These are phyloP conservation scores for Troilus luridus DNA, from an alignment of 2,888 invertebrate species.

Conservation along the genomic window DNA sequence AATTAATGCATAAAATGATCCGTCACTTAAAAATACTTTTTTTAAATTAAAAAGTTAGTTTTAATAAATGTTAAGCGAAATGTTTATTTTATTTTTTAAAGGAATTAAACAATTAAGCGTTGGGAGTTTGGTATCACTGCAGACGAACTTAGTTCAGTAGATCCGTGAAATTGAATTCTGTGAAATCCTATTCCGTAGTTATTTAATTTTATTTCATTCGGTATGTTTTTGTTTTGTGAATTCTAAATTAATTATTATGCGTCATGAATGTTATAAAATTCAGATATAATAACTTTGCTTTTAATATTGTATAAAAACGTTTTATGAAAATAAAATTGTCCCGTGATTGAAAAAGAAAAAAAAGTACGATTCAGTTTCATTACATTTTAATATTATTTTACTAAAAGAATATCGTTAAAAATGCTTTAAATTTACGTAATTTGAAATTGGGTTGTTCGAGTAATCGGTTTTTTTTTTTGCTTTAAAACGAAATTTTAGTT, in stretches of 20 bases:
- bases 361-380: neutral
- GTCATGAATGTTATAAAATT: no score
- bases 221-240: neutral
- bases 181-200: neutral
- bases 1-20: no score
- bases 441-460: neutral
- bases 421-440: neutral
- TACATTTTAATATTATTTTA: neutral
- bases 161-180: neutral
- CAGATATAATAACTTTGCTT: no score
- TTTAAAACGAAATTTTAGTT: neutral
- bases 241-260: neutral
- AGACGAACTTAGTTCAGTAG: neutral
- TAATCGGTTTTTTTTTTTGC: neutral
- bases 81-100: neutral
- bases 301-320: no score
- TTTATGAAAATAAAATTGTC: neutral
- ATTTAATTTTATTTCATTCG: neutral
- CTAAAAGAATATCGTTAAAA: neutral
- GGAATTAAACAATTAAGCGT: neutral
- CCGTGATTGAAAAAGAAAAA: neutral
- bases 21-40: no score
- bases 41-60: no score
- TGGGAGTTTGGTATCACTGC: neutral
- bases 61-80: neutral